Base-by-base conservation (phyloP, 23 tunicate genomes). In the Ascidia mentula region DNA sequence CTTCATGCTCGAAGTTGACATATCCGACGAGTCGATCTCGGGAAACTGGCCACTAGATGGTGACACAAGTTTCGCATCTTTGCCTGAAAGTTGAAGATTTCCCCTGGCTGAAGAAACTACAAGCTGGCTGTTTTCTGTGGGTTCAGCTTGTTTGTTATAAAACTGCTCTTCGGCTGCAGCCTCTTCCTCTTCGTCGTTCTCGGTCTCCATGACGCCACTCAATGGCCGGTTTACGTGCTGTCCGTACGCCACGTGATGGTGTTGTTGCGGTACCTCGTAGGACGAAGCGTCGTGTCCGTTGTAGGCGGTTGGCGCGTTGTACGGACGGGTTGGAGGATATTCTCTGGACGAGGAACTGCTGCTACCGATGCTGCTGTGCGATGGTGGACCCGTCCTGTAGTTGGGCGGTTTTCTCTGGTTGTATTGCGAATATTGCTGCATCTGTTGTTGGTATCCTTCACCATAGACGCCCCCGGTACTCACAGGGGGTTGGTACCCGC, bases 121-220 rank as follows among this genome's bases (percentile, higher is more conserved):
- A 6, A 78, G 38, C 39, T 36, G 45, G 17, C 38, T 32, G 74
- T 9, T 38, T 80, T 33, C 75, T 53, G 40, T 26, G 30, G 0
- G 36, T 40, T 18, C 76, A 46, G 20, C 22, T 36, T 69, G 89
- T 30, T 35, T 74, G 40, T 39, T 82, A 69, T 76, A 33, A 59
- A 9, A 77, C 13, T 34, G 22, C 46, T 65, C 76, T 9, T 53
- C 65, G 65, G 65, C 65, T 1, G 65, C 53, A 15, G 28, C 45
- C 24, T 32, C 37, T 31, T 42, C 36, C 22, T 72, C 81, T 3
- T 65, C 34, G 37, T 70, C 81, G 40, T 38, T 37, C 22, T 87
- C 98, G 79, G 80, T 76, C 77, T 93, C 98, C 28, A 77, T 77
- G 0, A 93, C 98, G 46, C 82, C 98, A 40, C 87, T 88, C 33